Conservation (phyloP, 1,140 invertebrate species). For the Rhyzopertha dominica region DNA sequence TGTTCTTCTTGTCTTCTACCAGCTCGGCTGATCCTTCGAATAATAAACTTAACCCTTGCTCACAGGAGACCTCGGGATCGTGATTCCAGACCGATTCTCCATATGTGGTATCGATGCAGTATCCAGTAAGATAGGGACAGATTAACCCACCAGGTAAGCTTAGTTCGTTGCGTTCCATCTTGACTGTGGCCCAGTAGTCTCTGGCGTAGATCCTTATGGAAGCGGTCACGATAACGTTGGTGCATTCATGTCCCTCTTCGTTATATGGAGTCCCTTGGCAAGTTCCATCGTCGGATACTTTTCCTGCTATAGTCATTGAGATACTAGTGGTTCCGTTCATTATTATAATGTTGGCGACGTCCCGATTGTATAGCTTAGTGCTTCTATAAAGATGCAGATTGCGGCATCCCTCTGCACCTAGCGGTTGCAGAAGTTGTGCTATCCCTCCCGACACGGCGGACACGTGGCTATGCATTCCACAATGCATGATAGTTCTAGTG, state of each 20-base stretch:
- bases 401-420: slow-evolving; percentile 5
- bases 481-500: slow-evolving; percentile 11
- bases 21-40: background rate
- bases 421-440: background rate
- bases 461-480: slow-evolving; percentile 18
- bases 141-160: slow-evolving; percentile 8
- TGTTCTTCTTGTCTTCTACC: background rate
- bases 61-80: background rate
- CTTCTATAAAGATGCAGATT: slow-evolving; percentile 11
- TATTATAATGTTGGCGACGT: background rate
- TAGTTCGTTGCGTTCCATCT: slow-evolving; percentile 11
- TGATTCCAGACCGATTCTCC: slow-evolving; percentile 12
- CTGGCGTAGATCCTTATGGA: slow-evolving; percentile 3
- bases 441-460: background rate
- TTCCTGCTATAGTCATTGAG: slow-evolving; percentile 6
- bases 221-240: slow-evolving; percentile 13
- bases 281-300: background rate
- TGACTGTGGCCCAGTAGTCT: slow-evolving; percentile 10
- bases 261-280: slow-evolving; percentile 8
- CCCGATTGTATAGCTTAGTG: slow-evolving; percentile 1
- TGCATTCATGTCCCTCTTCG: slow-evolving; percentile 9
- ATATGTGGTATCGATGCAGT: slow-evolving; percentile 10
- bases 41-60: background rate
- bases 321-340: slow-evolving; percentile 7
- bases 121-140: slow-evolving; percentile 9